Evolutionary conservation across 2,113 vertebrate genomes (phyloP), one percentile per base, ranked within the genome.

Genomic region (Hydrolagus affinis): DNA sequence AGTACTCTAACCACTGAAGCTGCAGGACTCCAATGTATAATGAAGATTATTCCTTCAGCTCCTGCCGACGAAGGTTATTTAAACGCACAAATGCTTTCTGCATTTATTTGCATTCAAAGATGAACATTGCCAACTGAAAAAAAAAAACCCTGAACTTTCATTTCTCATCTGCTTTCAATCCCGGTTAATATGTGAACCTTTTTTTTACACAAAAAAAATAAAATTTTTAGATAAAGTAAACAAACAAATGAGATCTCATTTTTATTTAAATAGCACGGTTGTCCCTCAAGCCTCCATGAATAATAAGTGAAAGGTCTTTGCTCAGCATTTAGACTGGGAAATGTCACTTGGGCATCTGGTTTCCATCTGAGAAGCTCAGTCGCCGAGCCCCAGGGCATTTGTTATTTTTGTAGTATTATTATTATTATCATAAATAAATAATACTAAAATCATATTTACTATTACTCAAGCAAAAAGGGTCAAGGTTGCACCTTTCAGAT

Each of bases 281-380:
- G 15, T 74, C 72, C 72, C 72, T 74, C 72, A 56, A 74, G 72
- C 15, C 72, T 44, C 44, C 72, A 74, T 32, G 30, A 32, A 74
- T 44, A 0, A 74, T 44, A 44, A 44, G 44, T 56, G 30, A 74
- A 74, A 44, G 30, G 30, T 44, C 30, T 21, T 28, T 44, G 32
- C 30, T 74, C 30, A 56, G 72, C 30, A 74, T 74, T 74, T 74
- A 44, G 12, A 74, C 30, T 19, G 30, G 19, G 44, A 74, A 74
- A 74, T 74, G 72, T 74, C 30, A 44, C 72, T 74, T 32, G 44
- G 3, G 21, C 7, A 56, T 44, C 44, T 74, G 14, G 72, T 1
- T 56, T 56, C 15, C 30, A 74, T 17, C 44, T 74, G 14, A 74
- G 72, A 74, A 44, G 19, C 44, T 74, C 8, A 32, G 0, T 8